Percentiles rank a stretch among this genome's conserved stretches.
Conservation (phyloP, 1,140 invertebrate genomes). For the Papilio polyxenes region DNA sequence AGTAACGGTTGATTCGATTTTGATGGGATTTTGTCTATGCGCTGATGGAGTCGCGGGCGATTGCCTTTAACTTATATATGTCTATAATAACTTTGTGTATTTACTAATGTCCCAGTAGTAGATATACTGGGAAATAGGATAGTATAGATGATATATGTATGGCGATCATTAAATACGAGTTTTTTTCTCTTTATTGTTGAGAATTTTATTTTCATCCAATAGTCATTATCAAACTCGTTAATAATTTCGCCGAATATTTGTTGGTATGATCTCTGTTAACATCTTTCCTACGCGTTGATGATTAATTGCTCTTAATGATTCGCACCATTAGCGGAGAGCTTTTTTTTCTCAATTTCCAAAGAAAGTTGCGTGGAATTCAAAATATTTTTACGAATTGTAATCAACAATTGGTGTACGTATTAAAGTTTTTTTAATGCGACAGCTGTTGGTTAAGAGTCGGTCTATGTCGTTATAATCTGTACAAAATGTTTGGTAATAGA, state of each 20-base stretch:
- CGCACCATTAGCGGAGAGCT: conserved; percentile 63
- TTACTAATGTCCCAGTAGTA: not conserved
- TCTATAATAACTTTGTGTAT: too few species aligned
- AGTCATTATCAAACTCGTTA: not conserved
- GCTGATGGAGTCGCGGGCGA: too few species aligned
- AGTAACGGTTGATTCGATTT: too few species aligned
- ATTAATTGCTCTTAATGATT: conserved; percentile 75
- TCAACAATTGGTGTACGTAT: not conserved
- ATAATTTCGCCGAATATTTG: conserved; percentile 36
- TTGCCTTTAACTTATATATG: too few species aligned
- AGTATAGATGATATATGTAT: not conserved
- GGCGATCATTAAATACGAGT: not conserved
- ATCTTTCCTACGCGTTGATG: conserved; percentile 58
- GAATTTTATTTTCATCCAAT: conserved; percentile 11
- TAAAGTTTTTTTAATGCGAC: not conserved
- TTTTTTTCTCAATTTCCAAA: conserved; percentile 63
- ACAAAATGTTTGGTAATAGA: conserved; percentile 6
- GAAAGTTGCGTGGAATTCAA: not conserved
- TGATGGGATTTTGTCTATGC: too few species aligned
- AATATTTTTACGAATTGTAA: not conserved
- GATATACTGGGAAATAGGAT: not conserved
- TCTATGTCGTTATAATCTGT: not conserved
- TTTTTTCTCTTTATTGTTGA: not conserved
- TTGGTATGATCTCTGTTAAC: conserved; percentile 46
- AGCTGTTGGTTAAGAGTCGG: not conserved